Conservation (phyloP, 92 coral and sea anemone genomes). For the Zoanthus solanderi region DNA sequence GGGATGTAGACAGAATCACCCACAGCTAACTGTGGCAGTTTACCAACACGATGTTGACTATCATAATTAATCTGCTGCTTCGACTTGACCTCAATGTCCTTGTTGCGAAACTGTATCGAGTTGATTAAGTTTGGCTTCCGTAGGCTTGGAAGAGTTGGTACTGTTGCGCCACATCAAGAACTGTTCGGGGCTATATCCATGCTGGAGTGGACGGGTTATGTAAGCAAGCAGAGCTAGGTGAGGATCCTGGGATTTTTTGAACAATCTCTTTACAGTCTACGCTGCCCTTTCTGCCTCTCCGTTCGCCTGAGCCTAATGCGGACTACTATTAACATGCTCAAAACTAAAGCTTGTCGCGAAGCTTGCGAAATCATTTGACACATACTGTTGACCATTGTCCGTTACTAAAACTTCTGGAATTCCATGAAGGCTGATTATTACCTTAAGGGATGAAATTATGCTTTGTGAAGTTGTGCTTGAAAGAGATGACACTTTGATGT, state of each 20-base stretch:
- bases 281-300: conserved; percentile 24
- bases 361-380: not conserved
- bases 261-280: conserved; percentile 48
- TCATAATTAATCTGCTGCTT: no score
- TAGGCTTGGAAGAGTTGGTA: no score
- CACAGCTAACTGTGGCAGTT: no score
- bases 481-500: conserved; percentile 15
- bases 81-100: no score
- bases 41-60: no score
- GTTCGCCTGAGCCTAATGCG: conserved; percentile 14
- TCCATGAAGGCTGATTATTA: conserved; percentile 31
- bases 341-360: conserved; percentile 24
- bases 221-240: conserved; percentile 51
- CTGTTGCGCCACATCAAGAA: no score
- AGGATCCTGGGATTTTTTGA: conserved; percentile 38
- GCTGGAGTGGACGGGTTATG: conserved; percentile 35
- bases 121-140: no score
- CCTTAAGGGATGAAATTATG: conserved; percentile 10
- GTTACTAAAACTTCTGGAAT: conserved; percentile 23
- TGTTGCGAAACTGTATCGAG: no score
- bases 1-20: no score
- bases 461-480: conserved; percentile 20
- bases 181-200: not conserved
- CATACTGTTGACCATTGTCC: conserved; percentile 30
- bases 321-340: conserved; percentile 26